Evolutionary conservation across 2,797 vertebrate genomes (phyloP).

Genomic region (Margarornis squamiger): DNA sequence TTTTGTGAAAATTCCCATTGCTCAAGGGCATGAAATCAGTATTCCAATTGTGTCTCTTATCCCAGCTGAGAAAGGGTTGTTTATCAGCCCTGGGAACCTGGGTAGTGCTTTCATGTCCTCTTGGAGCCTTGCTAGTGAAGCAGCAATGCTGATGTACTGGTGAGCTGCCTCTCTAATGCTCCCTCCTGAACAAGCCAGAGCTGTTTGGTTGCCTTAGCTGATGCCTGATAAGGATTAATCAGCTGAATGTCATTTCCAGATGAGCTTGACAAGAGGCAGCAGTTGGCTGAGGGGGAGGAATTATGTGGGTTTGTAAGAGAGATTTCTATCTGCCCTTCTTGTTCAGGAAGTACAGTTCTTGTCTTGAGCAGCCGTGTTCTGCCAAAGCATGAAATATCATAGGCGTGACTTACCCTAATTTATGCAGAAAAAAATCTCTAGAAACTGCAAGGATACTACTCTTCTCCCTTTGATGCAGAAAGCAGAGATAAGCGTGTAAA

Average conservation of each 20-base stretch:
- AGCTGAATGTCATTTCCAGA: slow-evolving; percentile 61
- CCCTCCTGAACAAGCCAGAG: not conserved
- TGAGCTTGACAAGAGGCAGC: slow-evolving; percentile 56
- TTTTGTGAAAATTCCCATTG: slow-evolving; percentile 40
- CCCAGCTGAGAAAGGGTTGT: slow-evolving; percentile 14
- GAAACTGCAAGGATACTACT: not conserved
- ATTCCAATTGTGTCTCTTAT: slow-evolving; percentile 38
- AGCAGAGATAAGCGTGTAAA: not conserved
- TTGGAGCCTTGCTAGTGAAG: not conserved
- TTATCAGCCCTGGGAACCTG: slow-evolving; percentile 25
- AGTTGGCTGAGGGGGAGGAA: slow-evolving; percentile 70
- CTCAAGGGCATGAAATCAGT: slow-evolving; percentile 52
- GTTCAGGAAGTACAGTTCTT: slow-evolving; percentile 53
- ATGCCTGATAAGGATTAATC: slow-evolving; percentile 62
- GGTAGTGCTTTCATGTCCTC: not conserved
- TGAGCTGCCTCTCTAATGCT: not conserved
- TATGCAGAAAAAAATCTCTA: not conserved
- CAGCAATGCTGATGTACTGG: not conserved
- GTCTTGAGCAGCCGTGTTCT: slow-evolving; percentile 34
- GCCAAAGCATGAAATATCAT: slow-evolving; percentile 58
- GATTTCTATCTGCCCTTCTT: slow-evolving; percentile 60
- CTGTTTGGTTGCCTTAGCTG: slow-evolving; percentile 29
- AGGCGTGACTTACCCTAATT: slow-evolving; percentile 41
- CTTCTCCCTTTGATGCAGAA: slow-evolving; percentile 1
- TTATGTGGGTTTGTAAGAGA: slow-evolving; percentile 35